Percentiles rank a stretch among this genome's conserved stretches.
These are phyloP conservation scores for Cephus pulcher DNA, from an alignment of 2,888 invertebrate genomes.

Conservation along the genomic window DNA sequence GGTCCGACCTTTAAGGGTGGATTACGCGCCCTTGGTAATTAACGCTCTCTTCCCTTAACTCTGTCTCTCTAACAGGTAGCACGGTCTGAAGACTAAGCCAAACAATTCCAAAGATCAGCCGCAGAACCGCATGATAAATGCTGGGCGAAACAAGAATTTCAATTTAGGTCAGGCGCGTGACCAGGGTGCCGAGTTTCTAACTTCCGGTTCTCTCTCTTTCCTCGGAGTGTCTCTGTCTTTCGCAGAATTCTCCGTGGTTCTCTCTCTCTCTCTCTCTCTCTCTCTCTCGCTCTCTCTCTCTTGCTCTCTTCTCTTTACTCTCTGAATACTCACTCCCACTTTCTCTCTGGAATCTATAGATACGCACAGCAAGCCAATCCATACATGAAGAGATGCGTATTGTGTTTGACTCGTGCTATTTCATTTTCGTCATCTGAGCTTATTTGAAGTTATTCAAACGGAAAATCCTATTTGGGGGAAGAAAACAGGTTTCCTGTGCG, in stretches of 20 bases:
- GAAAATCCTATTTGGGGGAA: background rate
- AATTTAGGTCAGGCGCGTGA: constrained; percentile 53
- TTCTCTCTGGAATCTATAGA: background rate
- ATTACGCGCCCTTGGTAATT: constrained; percentile 7
- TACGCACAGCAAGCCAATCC: background rate
- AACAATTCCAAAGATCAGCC: constrained; percentile 28
- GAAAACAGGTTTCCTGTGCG: background rate
- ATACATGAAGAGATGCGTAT: constrained; percentile 2
- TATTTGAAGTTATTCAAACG: background rate
- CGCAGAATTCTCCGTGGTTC: background rate
- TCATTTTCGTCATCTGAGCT: background rate
- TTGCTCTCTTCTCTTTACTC: background rate
- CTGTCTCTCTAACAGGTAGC: constrained; percentile 1
- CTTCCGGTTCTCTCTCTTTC: constrained; percentile 20
- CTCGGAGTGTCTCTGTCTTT: too few relatives aligned
- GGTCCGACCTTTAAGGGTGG: background rate
- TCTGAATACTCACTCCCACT: background rate
- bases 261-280: background rate
- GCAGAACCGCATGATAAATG: constrained; percentile 44
- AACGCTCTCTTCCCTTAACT: constrained; percentile 12
- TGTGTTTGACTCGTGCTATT: constrained; percentile 7
- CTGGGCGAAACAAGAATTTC: constrained; percentile 57
- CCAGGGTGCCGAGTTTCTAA: constrained; percentile 32
- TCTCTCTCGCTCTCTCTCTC: background rate
- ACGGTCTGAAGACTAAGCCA: constrained; percentile 19